Percentiles rank a stretch among this genome's conserved stretches.
Evolutionary conservation across 2,888 invertebrate genomes (phyloP).

Genomic region (Congeria kusceri): DNA sequence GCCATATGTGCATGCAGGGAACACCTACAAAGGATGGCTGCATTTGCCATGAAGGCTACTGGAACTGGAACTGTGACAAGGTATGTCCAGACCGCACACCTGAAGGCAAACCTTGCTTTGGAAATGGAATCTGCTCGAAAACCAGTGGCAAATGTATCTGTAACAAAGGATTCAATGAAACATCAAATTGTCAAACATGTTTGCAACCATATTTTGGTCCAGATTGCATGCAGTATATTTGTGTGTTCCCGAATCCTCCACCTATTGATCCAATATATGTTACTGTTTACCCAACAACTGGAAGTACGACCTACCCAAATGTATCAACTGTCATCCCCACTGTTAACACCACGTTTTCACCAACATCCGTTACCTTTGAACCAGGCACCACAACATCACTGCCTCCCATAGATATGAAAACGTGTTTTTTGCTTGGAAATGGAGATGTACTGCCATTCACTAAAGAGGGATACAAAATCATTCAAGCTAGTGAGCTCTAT

Average conservation of each 20-base stretch:
- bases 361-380: not conserved
- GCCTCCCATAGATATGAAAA: not conserved
- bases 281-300: not conserved
- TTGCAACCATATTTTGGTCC: constrained; percentile 47
- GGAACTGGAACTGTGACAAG: constrained; percentile 61
- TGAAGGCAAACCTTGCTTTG: constrained; percentile 53
- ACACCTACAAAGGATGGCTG: constrained; percentile 50
- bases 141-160: constrained; percentile 61
- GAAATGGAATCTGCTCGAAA: constrained; percentile 62
- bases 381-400: too few relatives aligned
- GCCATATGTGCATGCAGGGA: constrained; percentile 53
- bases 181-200: constrained; percentile 48
- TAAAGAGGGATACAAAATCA: constrained; percentile 4
- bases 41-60: constrained; percentile 58
- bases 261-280: not conserved
- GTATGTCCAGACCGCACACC: constrained; percentile 49
- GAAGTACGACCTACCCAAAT: too few relatives aligned
- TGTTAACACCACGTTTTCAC: not conserved
- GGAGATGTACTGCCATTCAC: constrained; percentile 20
- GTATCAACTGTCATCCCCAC: not conserved
- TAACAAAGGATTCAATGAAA: constrained; percentile 25
- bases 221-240: constrained; percentile 54
- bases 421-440: constrained; percentile 33
- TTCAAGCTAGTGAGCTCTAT: constrained; percentile 30
- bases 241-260: constrained; percentile 16